Evolutionary conservation across 2,888 invertebrate genomes (phyloP), one percentile per base, ranked within the genome.

Genomic region (Protophormia terraenovae): DNA sequence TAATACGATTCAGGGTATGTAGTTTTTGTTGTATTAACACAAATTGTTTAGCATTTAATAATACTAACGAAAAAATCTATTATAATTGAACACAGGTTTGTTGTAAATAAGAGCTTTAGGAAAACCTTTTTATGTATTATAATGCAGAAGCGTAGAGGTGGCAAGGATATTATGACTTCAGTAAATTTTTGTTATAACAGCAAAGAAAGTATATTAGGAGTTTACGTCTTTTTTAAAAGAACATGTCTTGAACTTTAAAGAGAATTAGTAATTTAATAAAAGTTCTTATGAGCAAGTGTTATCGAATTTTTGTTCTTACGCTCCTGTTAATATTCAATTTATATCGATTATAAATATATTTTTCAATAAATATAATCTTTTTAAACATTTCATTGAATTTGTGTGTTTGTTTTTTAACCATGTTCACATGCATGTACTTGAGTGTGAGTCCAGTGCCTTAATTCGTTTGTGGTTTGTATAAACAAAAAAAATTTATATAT

Each of bases 1-100:
- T 82, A 76, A 53, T 76, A 32, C n/a, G 32, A 24, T 82, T 50
- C 27, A 24, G 22, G 0, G 2, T 53, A 16, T 53, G 35, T 69
- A 29, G 29, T 27, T 67, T 32, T 73, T 58, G 16, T 67, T 35
- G 22, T 53, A 32, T 24, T 45, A 64, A 19, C 62, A 53, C 41
- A 71, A 71, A 27, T 71, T 76, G 4, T 10, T 58, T 66, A 77
- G 66, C 77, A 58, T 41, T 77, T 83, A 38, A 35, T 66, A 72
- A 58, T 66, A 29, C 8, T 53, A 79, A 64, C 41, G 47, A 71
- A 79, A 38, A 45, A 80, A 58, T 58, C 45, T 35, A 47, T 22
- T 80, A 58, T 66, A 55, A 80, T 66, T 73, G 47, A 47, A 66
- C n/a, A 35, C 32, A 27, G 14, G 32, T 53, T 14, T 6, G 19